Conservation (phyloP, 1,140 invertebrate genomes). For the Pollicipes pollicipes region DNA sequence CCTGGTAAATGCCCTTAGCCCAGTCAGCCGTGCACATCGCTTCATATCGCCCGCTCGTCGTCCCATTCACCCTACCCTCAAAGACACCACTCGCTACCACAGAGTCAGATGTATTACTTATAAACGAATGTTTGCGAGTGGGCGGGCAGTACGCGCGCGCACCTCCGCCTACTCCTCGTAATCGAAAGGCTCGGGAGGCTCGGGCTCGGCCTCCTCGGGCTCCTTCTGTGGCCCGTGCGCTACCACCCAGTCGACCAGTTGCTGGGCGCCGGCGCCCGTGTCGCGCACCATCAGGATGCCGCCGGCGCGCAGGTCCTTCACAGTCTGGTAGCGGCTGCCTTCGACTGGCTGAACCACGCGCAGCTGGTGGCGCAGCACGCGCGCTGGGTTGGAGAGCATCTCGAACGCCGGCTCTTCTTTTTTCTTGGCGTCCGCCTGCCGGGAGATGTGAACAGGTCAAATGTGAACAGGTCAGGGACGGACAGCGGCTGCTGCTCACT, state of each 20-base stretch:
- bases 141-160: too few species aligned
- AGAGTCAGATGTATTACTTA: too few species aligned
- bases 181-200: conserved; percentile 92
- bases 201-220: conserved; percentile 87
- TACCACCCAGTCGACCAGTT: conserved; percentile 65
- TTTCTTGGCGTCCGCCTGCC: conserved; percentile 45
- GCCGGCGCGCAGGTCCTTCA: conserved; percentile 84
- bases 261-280: conserved; percentile 56
- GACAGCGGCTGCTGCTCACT: too few species aligned
- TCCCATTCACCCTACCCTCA: too few species aligned
- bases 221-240: conserved; percentile 37
- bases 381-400: conserved; percentile 80
- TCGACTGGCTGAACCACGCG: conserved; percentile 70
- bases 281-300: conserved; percentile 84
- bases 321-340: conserved; percentile 53
- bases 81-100: too few species aligned
- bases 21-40: too few species aligned
- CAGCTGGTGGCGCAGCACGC: conserved; percentile 80
- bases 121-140: neutral
- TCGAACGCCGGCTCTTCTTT: conserved; percentile 64
- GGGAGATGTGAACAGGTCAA: conserved; percentile 15
- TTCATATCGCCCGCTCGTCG: too few species aligned
- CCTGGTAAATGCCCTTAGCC: too few species aligned
- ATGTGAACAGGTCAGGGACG: too few species aligned
- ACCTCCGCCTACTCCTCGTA: conserved; percentile 44